Conservation (phyloP, 2,888 invertebrate species). For the Microdon myrmicae region DNA sequence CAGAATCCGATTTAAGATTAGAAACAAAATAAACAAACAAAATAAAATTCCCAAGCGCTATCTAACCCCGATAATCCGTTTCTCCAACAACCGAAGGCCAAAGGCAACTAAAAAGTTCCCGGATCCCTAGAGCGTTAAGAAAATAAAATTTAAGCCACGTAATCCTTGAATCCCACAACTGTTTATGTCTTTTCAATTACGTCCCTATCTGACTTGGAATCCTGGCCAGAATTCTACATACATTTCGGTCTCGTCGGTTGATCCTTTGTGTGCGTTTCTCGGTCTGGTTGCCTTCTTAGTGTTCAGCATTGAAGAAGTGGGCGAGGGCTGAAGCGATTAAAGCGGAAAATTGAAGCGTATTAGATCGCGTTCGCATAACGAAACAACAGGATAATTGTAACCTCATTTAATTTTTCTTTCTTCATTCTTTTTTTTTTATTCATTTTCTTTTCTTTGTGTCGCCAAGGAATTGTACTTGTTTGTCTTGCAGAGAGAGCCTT, state of each 20-base stretch:
- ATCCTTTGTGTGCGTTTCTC: not conserved
- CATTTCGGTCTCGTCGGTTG: not conserved
- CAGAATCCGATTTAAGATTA: slow-evolving; percentile 11
- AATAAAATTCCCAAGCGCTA: too few species aligned
- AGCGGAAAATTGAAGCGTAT: slow-evolving; percentile 44
- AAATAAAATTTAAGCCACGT: slow-evolving; percentile 38
- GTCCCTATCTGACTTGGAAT: slow-evolving; percentile 24
- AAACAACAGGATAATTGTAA: slow-evolving; percentile 43
- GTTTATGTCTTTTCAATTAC: slow-evolving; percentile 32
- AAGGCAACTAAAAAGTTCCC: too few species aligned
- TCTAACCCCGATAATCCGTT: not conserved
- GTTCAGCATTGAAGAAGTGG: slow-evolving; percentile 5
- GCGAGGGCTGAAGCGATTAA: slow-evolving; percentile 41
- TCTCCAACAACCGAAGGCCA: slow-evolving; percentile 7
- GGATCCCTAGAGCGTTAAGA: too few species aligned
- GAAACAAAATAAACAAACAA: not conserved
- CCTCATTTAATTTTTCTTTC: slow-evolving; percentile 36
- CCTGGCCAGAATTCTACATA: slow-evolving; percentile 14
- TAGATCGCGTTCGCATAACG: slow-evolving; percentile 37
- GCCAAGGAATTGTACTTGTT: slow-evolving; percentile 13
- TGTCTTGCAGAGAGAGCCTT: slow-evolving; percentile 29
- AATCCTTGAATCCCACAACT: slow-evolving; percentile 25
- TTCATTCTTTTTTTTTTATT: slow-evolving; percentile 10
- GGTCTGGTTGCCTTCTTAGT: not conserved
- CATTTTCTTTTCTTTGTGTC: not conserved